These are phyloP conservation scores for Dysdera silvatica DNA, from an alignment of 1,140 invertebrate genomes.

Conservation along the genomic window DNA sequence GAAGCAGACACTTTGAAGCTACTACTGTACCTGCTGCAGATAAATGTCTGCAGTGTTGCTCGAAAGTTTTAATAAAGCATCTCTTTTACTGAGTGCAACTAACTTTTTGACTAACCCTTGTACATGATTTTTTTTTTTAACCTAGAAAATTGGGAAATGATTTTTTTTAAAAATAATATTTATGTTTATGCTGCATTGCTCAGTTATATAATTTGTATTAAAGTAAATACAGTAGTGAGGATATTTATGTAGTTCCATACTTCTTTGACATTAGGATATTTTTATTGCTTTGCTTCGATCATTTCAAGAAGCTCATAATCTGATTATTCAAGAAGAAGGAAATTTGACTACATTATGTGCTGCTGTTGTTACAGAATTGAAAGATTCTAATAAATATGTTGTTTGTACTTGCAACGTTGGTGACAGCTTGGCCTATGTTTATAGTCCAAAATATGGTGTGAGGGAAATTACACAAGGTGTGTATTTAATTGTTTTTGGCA, in stretches of 20 bases:
- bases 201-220: no score
- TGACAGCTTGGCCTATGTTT: slow-evolving; percentile 80
- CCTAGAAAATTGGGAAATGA: no score
- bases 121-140: no score
- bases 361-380: slow-evolving; percentile 62
- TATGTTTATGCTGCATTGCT: no score
- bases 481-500: not conserved
- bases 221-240: not conserved
- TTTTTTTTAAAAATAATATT: no score
- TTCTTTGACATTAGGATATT: slow-evolving; percentile 55
- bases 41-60: no score
- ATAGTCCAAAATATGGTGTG: slow-evolving; percentile 65
- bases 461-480: slow-evolving; percentile 61
- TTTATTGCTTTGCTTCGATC: slow-evolving; percentile 70
- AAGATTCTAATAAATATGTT: slow-evolving; percentile 54
- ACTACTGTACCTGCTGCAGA: no score
- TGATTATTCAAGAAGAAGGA: slow-evolving; percentile 77
- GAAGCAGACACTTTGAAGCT: no score
- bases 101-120: no score
- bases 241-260: not conserved
- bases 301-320: slow-evolving; percentile 76
- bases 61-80: no score
- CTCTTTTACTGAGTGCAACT: no score
- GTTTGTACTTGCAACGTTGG: slow-evolving; percentile 87
- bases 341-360: slow-evolving; percentile 75